Percentiles rank a stretch among this genome's conserved stretches.
Conservation (phyloP, 2,888 invertebrate species). For the Drosophila greeni region DNA sequence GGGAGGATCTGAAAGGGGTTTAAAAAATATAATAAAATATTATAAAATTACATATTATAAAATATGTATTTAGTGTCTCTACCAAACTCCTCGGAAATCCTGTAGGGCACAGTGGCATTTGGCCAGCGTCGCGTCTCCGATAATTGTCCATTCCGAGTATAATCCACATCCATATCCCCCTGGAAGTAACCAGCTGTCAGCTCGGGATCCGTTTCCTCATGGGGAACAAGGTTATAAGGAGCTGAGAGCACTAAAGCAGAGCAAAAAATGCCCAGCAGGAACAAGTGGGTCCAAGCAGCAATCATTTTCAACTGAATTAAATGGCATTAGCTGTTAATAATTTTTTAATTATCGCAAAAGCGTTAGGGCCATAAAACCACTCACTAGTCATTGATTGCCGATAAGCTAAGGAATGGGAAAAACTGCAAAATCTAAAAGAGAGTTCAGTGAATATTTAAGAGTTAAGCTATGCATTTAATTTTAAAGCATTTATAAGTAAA, state of each 20-base stretch:
- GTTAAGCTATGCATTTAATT: not conserved
- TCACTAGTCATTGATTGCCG: conserved; percentile 9
- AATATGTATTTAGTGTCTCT: no score
- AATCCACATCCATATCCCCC: conserved; percentile 86
- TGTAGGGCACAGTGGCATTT: conserved; percentile 83
- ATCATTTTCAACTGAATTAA: conserved; percentile 49
- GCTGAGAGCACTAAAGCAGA: conserved; percentile 9
- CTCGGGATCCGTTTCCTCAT: conserved; percentile 82
- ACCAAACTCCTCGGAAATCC: conserved; percentile 60
- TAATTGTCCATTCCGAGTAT: conserved; percentile 81
- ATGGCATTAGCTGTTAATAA: conserved; percentile 6
- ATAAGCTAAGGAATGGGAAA: conserved; percentile 3
- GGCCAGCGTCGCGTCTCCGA: conserved; percentile 82
- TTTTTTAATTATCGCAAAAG: conserved; percentile 10
- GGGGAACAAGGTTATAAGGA: not conserved
- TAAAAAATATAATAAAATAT: not conserved
- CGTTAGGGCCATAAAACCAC: conserved; percentile 1
- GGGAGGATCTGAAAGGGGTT: conserved; percentile 64
- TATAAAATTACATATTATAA: no score
- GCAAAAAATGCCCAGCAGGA: conserved; percentile 14
- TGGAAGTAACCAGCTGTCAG: conserved; percentile 86
- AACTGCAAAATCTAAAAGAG: not conserved
- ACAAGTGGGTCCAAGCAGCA: conserved; percentile 22
- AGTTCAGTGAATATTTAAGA: not conserved
- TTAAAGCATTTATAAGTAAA: no score